Evolutionary conservation across 2,888 invertebrate species (phyloP), one percentile per base, ranked within the genome.

Genomic region (Agonopterix subpropinquella): DNA sequence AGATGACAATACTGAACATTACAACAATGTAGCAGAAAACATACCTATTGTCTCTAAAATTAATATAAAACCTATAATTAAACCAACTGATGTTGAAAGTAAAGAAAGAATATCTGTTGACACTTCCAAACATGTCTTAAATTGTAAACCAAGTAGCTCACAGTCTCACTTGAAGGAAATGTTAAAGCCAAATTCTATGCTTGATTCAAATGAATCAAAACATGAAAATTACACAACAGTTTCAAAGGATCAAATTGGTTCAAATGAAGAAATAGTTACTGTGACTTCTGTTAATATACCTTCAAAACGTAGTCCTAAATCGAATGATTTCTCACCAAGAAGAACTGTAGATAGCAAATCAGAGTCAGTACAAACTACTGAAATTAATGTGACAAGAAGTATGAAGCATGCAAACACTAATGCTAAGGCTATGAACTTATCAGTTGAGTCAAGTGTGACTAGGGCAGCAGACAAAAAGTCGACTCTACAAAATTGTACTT

Each of bases 401-500:
- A 49, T 52, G 41, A 60, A 60, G 41, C 39, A 51, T 36, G 55
- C 54, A 11, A 53, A 49, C 52, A 43, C 48, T 7, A 58, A 57
- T 37, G 50, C 43, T 44, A 62, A 46, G 51, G 15, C 47, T 45
- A 47, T 47, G 41, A 28, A 28, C 28, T 28, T 28, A 28, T 28
- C 28, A 28, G 28, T 28, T 28, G 28, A 28, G 5, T 28, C 28
- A 28, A 28, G 28, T 28, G 28, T 28, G 28, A 28, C 28, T 28
- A 28, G 28, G 28, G 28, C 28, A 28, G 28, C 28, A 28, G 28
- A 28, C 28, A 28, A 28, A 28, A 9, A 39, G n/a, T 39, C 39
- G 4, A 52, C 66, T 47, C 59, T 76, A 52, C 79, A 83, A 64
- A 86, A 84, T 56, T 87, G 84, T 67, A 85, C 83, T 48, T 67